phyloP scores from a whole-genome alignment of 35 echinoderm and acorn worm species.

The Apostichopus californicus region DNA sequence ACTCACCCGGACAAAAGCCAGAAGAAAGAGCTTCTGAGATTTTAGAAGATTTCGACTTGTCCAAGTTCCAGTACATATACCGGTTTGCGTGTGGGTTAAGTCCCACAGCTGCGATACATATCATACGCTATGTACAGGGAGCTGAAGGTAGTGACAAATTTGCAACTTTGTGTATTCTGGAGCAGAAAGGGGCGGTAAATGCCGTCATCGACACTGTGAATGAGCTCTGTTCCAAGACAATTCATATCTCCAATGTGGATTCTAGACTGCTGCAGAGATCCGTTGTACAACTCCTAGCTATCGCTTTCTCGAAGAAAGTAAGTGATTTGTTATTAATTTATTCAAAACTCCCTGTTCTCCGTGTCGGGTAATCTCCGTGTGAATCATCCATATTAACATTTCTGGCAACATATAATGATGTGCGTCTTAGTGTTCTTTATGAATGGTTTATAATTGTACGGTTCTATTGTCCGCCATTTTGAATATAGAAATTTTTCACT shows the following conservation, averaged over 20 bases:
- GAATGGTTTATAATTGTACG: too few species aligned
- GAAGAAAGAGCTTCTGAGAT: neutral
- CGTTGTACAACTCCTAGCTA: conserved; percentile 11
- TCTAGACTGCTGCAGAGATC: conserved; percentile 6
- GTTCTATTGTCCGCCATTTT: too few species aligned
- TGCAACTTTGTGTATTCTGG: conserved; percentile 2
- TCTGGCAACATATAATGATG: too few species aligned
- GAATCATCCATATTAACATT: too few species aligned
- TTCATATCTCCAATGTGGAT: neutral
- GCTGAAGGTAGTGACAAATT: conserved; percentile 37
- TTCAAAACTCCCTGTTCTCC: neutral
- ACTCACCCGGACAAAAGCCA: neutral
- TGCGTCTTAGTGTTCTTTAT: too few species aligned
- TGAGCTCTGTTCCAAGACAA: neutral
- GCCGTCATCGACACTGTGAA: neutral
- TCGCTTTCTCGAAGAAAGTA: conserved; percentile 20
- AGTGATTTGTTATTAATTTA: neutral
- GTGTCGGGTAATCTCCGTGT: too few species aligned
- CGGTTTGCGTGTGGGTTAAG: conserved; percentile 18
- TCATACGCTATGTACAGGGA: neutral
- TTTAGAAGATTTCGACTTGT: neutral
- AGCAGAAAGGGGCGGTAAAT: conserved; percentile 7
- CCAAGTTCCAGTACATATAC: conserved; percentile 9
- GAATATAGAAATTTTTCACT: too few species aligned
- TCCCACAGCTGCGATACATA: neutral